These are phyloP conservation scores for Cyrtonyx montezumae DNA, from an alignment of 2,113 vertebrate genomes.

Conservation along the genomic window DNA sequence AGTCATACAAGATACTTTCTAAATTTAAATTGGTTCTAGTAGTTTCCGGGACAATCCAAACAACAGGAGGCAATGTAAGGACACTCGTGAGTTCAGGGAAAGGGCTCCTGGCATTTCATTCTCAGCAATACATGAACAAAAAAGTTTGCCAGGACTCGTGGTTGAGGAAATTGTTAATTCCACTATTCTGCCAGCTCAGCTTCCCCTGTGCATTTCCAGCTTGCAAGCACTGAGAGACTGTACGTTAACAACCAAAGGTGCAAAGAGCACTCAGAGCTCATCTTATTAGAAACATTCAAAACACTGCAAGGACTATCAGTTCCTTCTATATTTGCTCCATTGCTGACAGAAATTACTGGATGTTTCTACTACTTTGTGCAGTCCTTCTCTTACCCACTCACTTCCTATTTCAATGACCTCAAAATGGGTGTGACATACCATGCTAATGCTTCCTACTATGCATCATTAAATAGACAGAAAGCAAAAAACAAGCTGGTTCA, in stretches of 20 bases:
- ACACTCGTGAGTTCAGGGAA: neutral
- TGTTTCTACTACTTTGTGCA: neutral
- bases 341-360: neutral
- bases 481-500: neutral
- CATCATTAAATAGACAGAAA: neutral
- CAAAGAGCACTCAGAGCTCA: neutral
- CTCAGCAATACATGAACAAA: neutral
- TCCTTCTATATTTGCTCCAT: neutral
- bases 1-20: neutral
- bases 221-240: neutral
- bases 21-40: neutral
- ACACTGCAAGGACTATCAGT: neutral
- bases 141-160: neutral
- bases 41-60: neutral
- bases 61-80: neutral
- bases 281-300: neutral
- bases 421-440: neutral
- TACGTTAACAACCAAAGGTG: neutral
- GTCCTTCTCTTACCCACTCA: fast-evolving
- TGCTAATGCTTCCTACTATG: neutral
- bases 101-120: neutral
- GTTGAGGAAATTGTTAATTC: neutral
- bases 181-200: neutral
- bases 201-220: neutral
- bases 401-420: neutral